A percentile compares a stretch with the other conserved stretches of the same genome.
phyloP scores from a whole-genome alignment of 2,113 vertebrate species.

The Pelodiscus sinensis region DNA sequence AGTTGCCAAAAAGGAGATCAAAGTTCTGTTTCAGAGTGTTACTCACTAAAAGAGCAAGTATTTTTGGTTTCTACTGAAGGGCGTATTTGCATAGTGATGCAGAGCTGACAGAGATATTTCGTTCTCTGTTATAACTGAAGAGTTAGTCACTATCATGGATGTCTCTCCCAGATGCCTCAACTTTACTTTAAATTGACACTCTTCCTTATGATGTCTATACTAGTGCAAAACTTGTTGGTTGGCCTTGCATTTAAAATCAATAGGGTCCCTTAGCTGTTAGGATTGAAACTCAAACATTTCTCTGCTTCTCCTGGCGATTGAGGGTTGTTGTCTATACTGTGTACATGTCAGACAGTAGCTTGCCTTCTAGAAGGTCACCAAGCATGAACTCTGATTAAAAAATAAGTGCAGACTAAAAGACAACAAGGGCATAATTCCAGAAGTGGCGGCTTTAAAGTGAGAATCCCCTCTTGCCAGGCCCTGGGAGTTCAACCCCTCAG shows the following conservation, averaged over 20 bases:
- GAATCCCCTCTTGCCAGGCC: background rate
- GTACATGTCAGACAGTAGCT: background rate
- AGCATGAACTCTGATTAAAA: background rate
- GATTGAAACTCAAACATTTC: background rate
- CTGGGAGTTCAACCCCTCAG: background rate
- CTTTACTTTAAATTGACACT: background rate
- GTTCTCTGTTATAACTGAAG: slow-evolving; percentile 11
- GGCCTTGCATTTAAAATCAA: background rate
- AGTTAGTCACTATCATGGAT: slow-evolving; percentile 38
- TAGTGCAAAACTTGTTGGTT: background rate
- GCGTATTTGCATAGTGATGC: slow-evolving; percentile 68
- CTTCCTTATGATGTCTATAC: background rate
- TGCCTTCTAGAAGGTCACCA: background rate
- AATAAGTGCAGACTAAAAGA: background rate
- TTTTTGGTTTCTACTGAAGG: slow-evolving; percentile 69
- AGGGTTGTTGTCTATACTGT: background rate
- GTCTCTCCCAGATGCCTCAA: background rate
- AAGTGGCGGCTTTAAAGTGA: background rate
- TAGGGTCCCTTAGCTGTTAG: background rate
- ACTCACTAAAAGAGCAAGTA: slow-evolving; percentile 74
- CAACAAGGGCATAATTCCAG: background rate
- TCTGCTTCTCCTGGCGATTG: background rate
- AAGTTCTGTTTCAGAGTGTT: slow-evolving; percentile 52
- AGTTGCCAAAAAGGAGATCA: background rate
- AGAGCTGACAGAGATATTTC: slow-evolving; percentile 49